Evolutionary conservation across 2,888 invertebrate species (phyloP).

Genomic region (Lepetodrilus schrolli): DNA sequence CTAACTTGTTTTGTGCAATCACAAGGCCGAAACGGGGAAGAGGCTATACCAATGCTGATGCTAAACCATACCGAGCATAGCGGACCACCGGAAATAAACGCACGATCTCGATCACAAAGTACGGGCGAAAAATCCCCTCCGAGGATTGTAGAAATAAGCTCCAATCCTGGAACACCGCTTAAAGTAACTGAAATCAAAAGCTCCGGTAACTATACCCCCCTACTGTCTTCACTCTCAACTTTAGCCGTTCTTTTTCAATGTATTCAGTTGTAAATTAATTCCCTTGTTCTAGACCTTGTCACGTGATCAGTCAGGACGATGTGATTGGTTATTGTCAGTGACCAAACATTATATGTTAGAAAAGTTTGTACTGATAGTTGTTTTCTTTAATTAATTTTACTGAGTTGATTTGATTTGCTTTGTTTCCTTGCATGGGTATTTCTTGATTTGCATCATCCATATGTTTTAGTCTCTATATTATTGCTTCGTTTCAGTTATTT

Average conservation of each 20-base stretch:
- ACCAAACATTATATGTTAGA: not conserved
- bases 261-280: conserved; percentile 21
- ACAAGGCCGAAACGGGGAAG: conserved; percentile 70
- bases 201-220: conserved; percentile 59
- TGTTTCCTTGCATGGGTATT: not conserved
- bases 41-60: conserved; percentile 73
- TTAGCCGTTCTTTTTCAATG: conserved; percentile 26
- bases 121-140: conserved; percentile 59
- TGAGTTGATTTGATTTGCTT: not conserved
- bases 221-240: conserved; percentile 14
- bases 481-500: not conserved
- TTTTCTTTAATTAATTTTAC: not conserved
- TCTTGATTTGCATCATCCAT: not conserved
- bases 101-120: conserved; percentile 34
- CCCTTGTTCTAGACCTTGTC: conserved; percentile 11
- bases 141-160: conserved; percentile 64
- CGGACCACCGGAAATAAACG: conserved; percentile 38
- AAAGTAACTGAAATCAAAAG: conserved; percentile 66
- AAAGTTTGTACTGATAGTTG: not conserved
- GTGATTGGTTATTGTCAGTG: conserved; percentile 17
- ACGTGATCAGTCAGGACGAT: conserved; percentile 19
- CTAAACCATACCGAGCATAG: conserved; percentile 70
- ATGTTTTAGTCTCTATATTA: not conserved
- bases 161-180: conserved; percentile 64
- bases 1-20: not conserved